Evolutionary conservation across 1,140 invertebrate genomes (phyloP).

Genomic region (Hylaeus volcanicus): DNA sequence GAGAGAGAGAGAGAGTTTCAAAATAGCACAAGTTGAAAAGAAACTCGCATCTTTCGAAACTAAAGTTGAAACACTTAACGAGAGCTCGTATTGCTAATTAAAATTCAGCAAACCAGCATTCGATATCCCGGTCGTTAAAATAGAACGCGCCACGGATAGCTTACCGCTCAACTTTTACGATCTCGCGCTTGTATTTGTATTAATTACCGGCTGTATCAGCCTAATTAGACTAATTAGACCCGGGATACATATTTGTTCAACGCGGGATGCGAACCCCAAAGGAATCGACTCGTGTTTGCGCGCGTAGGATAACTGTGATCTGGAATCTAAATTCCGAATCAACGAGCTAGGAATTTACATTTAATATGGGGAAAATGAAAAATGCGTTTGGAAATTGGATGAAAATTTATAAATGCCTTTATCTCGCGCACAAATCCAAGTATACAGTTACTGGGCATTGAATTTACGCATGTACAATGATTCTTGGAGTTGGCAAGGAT

Average conservation of each 20-base stretch:
- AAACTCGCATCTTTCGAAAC: too few species aligned
- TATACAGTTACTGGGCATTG: too few species aligned
- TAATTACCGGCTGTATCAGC: slow-evolving; percentile 38
- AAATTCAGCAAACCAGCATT: background rate
- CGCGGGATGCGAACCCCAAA: slow-evolving; percentile 16
- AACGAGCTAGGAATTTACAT: background rate
- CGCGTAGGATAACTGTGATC: slow-evolving; percentile 4
- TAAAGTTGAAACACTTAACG: background rate
- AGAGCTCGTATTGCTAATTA: background rate
- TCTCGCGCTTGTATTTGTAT: slow-evolving; percentile 22
- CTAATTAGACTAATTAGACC: slow-evolving; percentile 42
- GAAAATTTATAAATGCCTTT: too few species aligned
- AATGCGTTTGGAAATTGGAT: background rate
- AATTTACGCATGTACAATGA: too few species aligned
- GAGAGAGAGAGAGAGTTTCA: too few species aligned
- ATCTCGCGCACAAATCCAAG: too few species aligned
- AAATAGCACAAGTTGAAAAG: too few species aligned
- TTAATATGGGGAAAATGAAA: background rate
- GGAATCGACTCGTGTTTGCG: slow-evolving; percentile 27
- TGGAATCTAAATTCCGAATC: background rate
- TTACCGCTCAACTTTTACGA: slow-evolving; percentile 30
- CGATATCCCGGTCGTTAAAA: slow-evolving; percentile 3
- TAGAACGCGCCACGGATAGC: background rate
- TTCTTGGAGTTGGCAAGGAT: too few species aligned
- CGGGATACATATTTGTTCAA: slow-evolving; percentile 32